Percentiles rank a stretch among this genome's conserved stretches.
phyloP scores from a whole-genome alignment of 1,140 invertebrate species.

The Drusus annulatus region DNA sequence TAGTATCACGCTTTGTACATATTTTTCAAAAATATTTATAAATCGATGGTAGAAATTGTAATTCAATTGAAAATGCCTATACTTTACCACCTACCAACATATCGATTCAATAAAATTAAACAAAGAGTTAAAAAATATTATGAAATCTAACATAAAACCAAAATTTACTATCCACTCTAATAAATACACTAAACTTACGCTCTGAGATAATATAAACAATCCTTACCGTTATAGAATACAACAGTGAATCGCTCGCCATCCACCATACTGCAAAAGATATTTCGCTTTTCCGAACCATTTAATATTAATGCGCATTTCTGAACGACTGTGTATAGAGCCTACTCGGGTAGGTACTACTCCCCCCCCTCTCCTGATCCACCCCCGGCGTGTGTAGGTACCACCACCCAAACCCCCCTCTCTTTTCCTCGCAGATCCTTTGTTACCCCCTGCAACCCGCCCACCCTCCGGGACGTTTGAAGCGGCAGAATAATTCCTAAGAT shows the following conservation, averaged over 20 bases:
- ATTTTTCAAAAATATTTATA: no score
- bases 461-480: slow-evolving; percentile 14
- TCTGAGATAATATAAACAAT: slow-evolving; percentile 14
- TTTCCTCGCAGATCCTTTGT: slow-evolving; percentile 27
- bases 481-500: slow-evolving; percentile 32
- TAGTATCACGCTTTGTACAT: no score
- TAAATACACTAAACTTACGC: no score
- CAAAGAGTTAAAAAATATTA: no score
- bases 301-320: slow-evolving; percentile 59
- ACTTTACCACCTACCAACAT: no score
- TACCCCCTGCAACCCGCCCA: slow-evolving; percentile 15
- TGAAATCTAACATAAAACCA: no score
- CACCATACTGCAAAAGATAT: slow-evolving; percentile 37
- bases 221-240: slow-evolving; percentile 8
- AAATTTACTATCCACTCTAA: no score
- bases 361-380: neutral
- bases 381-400: neutral
- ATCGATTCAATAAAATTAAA: no score
- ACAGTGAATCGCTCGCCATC: neutral
- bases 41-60: no score
- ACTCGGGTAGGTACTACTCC: neutral
- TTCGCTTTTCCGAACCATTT: slow-evolving; percentile 58
- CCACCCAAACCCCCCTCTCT: no score
- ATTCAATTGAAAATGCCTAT: no score
- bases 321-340: slow-evolving; percentile 49